Evolutionary conservation across 2,113 vertebrate genomes (phyloP).

Genomic region (Triplophysa tibetana): DNA sequence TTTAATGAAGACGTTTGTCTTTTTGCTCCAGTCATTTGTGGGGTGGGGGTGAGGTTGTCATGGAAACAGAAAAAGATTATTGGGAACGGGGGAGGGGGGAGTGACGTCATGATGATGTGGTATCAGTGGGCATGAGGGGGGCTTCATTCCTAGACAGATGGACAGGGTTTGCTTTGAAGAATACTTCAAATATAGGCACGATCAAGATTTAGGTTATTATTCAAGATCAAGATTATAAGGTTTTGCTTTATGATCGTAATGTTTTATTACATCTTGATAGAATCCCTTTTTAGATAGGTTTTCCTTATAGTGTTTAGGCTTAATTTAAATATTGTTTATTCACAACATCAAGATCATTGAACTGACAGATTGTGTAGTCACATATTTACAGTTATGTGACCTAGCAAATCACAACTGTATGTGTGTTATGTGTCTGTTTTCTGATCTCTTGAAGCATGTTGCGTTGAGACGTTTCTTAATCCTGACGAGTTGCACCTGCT

Average conservation of each 20-base stretch:
- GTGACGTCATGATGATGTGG: constrained; percentile 22
- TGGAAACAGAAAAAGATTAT: constrained; percentile 35
- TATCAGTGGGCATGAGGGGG: neutral
- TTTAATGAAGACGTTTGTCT: neutral
- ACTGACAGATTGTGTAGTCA: constrained; percentile 1
- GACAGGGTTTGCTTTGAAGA: neutral
- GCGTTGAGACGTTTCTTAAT: constrained; percentile 28
- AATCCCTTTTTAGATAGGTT: too few relatives aligned
- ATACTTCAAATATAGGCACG: neutral
- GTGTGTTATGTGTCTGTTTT: constrained; percentile 31
- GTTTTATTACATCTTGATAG: too few relatives aligned
- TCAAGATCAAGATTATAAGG: neutral
- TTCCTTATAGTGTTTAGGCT: too few relatives aligned
- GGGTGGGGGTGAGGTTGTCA: constrained; percentile 33
- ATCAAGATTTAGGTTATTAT: neutral
- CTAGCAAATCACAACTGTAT: neutral
- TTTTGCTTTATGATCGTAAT: too few relatives aligned
- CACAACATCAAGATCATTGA: neutral
- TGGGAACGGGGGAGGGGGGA: constrained; percentile 24
- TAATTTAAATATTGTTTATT: neutral
- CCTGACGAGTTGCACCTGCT: constrained; percentile 30
- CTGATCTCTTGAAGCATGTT: constrained; percentile 9
- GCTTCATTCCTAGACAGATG: neutral
- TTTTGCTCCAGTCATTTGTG: neutral
- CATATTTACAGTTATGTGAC: neutral